Evolutionary conservation across 2,113 vertebrate species (phyloP).

Genomic region (Notothenia rossii): DNA sequence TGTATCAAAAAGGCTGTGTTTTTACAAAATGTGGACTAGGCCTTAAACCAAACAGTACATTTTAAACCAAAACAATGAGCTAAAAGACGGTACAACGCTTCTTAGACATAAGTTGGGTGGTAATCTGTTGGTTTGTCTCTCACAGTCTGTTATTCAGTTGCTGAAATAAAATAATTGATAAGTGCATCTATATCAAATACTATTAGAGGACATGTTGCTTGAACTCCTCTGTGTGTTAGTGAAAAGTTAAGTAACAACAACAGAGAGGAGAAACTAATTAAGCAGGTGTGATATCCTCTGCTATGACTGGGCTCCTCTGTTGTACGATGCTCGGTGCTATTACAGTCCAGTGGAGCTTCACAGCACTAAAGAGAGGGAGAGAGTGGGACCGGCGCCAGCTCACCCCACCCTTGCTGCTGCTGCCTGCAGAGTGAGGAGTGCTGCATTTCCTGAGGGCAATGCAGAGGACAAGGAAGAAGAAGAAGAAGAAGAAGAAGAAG

Average conservation of each 20-base stretch:
- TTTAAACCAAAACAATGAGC: neutral
- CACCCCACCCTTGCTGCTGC: slow-evolving; percentile 80
- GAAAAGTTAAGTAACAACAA: neutral
- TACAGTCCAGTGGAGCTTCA: slow-evolving; percentile 50
- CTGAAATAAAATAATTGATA: neutral
- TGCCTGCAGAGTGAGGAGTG: slow-evolving; percentile 80
- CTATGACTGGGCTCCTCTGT: slow-evolving; percentile 31
- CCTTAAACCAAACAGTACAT: neutral
- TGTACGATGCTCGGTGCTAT: slow-evolving; percentile 31
- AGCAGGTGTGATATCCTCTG: slow-evolving; percentile 35
- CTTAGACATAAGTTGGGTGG: neutral
- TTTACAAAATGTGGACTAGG: no score
- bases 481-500: slow-evolving; percentile 36
- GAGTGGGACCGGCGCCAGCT: slow-evolving; percentile 74
- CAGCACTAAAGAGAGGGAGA: slow-evolving; percentile 41
- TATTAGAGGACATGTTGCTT: neutral
- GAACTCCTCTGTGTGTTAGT: neutral
- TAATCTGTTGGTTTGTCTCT: neutral
- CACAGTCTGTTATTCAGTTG: neutral
- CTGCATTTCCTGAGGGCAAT: slow-evolving; percentile 84
- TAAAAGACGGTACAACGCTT: neutral
- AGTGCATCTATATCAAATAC: neutral
- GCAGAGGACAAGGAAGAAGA: slow-evolving; percentile 75
- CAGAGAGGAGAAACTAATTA: slow-evolving; percentile 25
- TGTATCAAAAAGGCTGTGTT: no score